A percentile compares a stretch with the other conserved stretches of the same genome.
Conservation (phyloP, 2,113 vertebrate genomes). For the Rattus norvegicus region DNA sequence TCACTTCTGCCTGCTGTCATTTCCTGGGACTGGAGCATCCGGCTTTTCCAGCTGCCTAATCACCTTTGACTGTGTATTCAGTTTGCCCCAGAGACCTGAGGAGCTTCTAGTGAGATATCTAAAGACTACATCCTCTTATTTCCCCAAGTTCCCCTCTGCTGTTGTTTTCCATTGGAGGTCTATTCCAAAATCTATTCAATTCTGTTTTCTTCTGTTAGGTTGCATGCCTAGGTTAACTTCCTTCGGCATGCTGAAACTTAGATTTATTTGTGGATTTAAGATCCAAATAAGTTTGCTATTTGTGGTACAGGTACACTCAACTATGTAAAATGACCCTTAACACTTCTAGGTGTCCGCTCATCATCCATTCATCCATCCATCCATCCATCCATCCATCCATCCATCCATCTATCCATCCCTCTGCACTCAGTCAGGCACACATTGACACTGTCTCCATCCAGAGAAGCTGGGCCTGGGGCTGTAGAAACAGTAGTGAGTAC, state of each 20-base stretch:
- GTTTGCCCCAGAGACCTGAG: neutral
- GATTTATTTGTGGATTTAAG: conserved; percentile 4
- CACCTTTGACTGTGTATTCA: neutral
- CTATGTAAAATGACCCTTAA: neutral
- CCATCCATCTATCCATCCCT: neutral
- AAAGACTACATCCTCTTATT: neutral
- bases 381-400: neutral
- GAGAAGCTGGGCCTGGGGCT: neutral
- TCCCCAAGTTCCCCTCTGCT: neutral
- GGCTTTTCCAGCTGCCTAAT: neutral
- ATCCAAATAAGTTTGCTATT: neutral
- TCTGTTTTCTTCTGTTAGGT: conserved; percentile 14
- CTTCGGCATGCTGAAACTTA: neutral
- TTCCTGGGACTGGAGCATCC: neutral
- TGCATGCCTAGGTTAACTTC: neutral
- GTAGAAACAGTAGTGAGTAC: neutral
- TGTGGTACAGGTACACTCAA: neutral
- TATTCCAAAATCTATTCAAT: neutral
- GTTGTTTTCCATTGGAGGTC: neutral
- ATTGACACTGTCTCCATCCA: neutral
- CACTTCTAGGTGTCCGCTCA: neutral
- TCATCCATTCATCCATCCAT: neutral
- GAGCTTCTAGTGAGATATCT: neutral
- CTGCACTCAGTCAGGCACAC: neutral
- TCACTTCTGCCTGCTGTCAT: neutral